These are phyloP conservation scores for Xenopus petersii DNA, from an alignment of 2,797 vertebrate genomes.

Conservation along the genomic window DNA sequence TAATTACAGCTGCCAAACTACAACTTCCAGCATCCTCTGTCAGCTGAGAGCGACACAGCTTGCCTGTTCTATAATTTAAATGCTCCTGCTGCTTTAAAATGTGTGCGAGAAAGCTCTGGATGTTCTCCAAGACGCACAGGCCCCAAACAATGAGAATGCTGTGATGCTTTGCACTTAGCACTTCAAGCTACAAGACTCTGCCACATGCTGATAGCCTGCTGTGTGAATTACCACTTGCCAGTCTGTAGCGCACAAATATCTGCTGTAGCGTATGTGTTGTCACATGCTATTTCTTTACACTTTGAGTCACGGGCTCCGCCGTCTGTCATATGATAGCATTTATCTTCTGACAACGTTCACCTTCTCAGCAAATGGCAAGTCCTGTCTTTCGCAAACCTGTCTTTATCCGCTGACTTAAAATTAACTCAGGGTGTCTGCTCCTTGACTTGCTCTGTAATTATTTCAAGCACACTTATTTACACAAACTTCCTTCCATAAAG, in stretches of 20 bases:
- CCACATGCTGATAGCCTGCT: slow-evolving; percentile 49
- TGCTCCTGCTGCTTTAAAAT: slow-evolving; percentile 30
- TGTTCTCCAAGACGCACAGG: slow-evolving; percentile 40
- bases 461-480: slow-evolving; percentile 45
- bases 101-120: slow-evolving; percentile 29
- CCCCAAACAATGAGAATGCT: slow-evolving; percentile 37
- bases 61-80: too few species aligned
- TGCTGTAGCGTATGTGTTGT: slow-evolving; percentile 45
- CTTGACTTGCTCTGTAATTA: slow-evolving; percentile 46
- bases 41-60: too few species aligned
- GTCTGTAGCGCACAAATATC: slow-evolving; percentile 49
- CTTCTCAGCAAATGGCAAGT: slow-evolving; percentile 29
- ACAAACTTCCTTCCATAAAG: slow-evolving; percentile 12
- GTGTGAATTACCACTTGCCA: slow-evolving; percentile 50
- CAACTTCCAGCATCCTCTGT: too few species aligned
- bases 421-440: slow-evolving; percentile 45
- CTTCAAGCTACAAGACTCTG: slow-evolving; percentile 45
- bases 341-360: slow-evolving; percentile 41
- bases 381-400: slow-evolving; percentile 39
- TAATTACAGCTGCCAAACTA: too few species aligned
- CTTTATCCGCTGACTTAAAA: slow-evolving; percentile 48
- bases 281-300: slow-evolving; percentile 50
- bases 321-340: slow-evolving; percentile 47
- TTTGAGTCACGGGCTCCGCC: slow-evolving; percentile 39
- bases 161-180: slow-evolving; percentile 47